phyloP scores from a whole-genome alignment of 2,888 invertebrate genomes.

The Erannis defoliaria region DNA sequence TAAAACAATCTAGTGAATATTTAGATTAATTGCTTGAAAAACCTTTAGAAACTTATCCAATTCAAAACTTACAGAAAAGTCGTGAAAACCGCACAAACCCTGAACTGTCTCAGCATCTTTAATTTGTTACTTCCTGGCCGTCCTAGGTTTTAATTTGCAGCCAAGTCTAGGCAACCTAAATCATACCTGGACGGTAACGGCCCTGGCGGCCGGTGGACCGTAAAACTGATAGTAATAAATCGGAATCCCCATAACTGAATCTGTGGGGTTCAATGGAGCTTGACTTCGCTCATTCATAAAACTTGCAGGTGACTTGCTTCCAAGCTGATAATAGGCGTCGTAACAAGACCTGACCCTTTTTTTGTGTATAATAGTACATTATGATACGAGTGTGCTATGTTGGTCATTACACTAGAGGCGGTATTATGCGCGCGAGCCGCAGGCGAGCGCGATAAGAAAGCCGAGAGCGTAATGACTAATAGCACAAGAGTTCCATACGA shows the following conservation, averaged over 20 bases:
- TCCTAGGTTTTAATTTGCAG: slow-evolving; percentile 66
- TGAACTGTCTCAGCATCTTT: slow-evolving; percentile 28
- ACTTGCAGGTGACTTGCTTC: slow-evolving; percentile 40
- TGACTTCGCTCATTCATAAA: slow-evolving; percentile 44
- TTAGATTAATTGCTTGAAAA: too few species aligned
- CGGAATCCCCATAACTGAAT: slow-evolving; percentile 49
- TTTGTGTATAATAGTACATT: too few species aligned
- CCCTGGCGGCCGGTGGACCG: slow-evolving; percentile 58
- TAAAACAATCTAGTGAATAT: neutral
- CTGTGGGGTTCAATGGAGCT: slow-evolving; percentile 62
- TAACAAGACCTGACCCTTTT: too few species aligned
- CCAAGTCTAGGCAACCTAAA: slow-evolving; percentile 67
- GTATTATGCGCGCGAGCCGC: too few species aligned
- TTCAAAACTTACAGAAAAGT: neutral
- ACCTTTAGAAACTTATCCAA: neutral
- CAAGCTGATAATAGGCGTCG: too few species aligned
- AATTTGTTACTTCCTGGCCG: slow-evolving; percentile 38
- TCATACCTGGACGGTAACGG: slow-evolving; percentile 74
- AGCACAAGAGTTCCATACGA: too few species aligned
- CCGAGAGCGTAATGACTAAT: too few species aligned
- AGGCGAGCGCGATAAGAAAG: too few species aligned
- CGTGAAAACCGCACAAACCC: neutral
- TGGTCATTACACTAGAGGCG: too few species aligned
- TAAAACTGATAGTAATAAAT: slow-evolving; percentile 76
- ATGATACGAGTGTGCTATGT: too few species aligned